These are phyloP conservation scores for Sylvia atricapilla DNA, from an alignment of 2,113 vertebrate genomes.

Conservation along the genomic window DNA sequence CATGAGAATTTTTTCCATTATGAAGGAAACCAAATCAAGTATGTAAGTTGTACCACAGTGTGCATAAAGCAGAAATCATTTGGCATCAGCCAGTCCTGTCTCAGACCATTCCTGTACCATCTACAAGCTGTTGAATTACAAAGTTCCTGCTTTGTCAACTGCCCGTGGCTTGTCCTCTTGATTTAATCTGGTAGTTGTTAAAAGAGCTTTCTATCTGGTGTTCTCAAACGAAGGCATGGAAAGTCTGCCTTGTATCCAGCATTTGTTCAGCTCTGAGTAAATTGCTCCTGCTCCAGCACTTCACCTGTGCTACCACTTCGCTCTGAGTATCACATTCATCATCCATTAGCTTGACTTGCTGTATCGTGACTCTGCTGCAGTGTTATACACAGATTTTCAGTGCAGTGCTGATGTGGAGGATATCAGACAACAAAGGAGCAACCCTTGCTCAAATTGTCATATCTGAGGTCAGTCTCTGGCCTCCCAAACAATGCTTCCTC, in stretches of 20 bases:
- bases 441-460: neutral
- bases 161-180: neutral
- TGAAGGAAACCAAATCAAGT: neutral
- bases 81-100: neutral
- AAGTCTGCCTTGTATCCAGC: neutral
- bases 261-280: conserved; percentile 21
- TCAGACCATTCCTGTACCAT: neutral
- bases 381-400: neutral
- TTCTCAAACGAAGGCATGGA: neutral
- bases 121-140: neutral
- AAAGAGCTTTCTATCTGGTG: neutral
- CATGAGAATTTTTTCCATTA: neutral
- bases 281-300: conserved; percentile 13
- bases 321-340: neutral
- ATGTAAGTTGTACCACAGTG: neutral
- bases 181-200: conserved; percentile 7
- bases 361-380: neutral
- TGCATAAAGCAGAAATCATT: neutral
- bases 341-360: neutral
- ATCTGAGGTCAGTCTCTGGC: neutral
- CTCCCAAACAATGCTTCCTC: neutral
- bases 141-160: neutral
- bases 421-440: neutral
- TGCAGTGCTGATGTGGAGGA: neutral
- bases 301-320: neutral